These are phyloP conservation scores for Psylliodes chrysocephalus DNA, from an alignment of 2,888 invertebrate species.

Conservation along the genomic window DNA sequence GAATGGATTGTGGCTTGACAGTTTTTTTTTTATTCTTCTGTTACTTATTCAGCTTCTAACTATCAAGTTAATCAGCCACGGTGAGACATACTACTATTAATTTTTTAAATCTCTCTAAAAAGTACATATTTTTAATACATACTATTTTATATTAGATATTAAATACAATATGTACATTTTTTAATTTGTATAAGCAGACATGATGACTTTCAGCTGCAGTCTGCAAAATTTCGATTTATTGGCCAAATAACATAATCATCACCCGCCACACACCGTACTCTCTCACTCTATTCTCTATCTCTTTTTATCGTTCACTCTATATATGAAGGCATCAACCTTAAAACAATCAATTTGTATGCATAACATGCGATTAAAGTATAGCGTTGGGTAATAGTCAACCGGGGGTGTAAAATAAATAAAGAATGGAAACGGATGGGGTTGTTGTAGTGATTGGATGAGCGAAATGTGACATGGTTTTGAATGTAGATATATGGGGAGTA, in stretches of 20 bases:
- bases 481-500: neutral
- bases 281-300: neutral
- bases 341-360: slow-evolving; percentile 65
- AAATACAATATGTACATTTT: too few relatives aligned
- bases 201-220: neutral
- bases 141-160: too few relatives aligned
- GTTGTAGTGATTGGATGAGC: slow-evolving; percentile 9
- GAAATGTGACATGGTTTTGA: neutral
- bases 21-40: too few relatives aligned
- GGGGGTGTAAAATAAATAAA: slow-evolving; percentile 32
- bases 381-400: slow-evolving; percentile 23
- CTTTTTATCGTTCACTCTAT: neutral
- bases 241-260: slow-evolving; percentile 57
- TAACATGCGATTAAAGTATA: slow-evolving; percentile 62
- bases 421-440: slow-evolving; percentile 5
- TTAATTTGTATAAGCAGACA: too few relatives aligned
- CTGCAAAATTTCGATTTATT: slow-evolving; percentile 32
- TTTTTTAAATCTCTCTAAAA: too few relatives aligned
- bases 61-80: too few relatives aligned
- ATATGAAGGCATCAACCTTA: slow-evolving; percentile 63
- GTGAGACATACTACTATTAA: too few relatives aligned
- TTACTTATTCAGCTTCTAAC: too few relatives aligned
- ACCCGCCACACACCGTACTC: slow-evolving; percentile 50
- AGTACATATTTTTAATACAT: too few relatives aligned
- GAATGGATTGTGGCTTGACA: too few relatives aligned